Evolutionary conservation across 2,113 vertebrate genomes (phyloP), one percentile per base, ranked within the genome.

Genomic region (Syngnathus floridae): DNA sequence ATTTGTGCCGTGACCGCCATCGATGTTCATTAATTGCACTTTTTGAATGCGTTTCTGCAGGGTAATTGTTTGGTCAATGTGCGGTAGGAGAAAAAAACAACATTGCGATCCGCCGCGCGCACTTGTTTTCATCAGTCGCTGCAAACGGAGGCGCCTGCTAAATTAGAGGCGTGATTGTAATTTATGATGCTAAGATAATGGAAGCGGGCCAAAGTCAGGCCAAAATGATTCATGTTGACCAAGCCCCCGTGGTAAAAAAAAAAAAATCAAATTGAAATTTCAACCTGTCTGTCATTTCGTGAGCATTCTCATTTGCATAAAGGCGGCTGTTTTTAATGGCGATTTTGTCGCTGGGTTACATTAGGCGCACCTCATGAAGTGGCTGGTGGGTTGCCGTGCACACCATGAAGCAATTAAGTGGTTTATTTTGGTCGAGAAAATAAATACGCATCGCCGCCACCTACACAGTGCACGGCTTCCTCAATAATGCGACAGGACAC

Each of bases 371-470:
- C 13, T 35, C 14, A 35, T 31, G 54, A 56, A 17, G 54, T 31
- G 26, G 22, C 54, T 56, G 54, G 54, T 35, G 54, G 26, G 26
- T 56, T 54, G 26, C 54, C 22, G 54, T 56, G 12, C 54, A 9
- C 54, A 51, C 7, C 26, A 5, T 54, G 21, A 13, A 7, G 5
- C 54, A 56, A 56, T 56, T 56, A 56, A 56, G 54, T 16, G 14
- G 12, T 35, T 56, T 35, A 56, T 56, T 56, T 56, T 56, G 12
- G 54, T 31, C 14, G 4, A 17, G 54, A 56, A 22, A 77, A 83
- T 57, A 65, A 71, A 80, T 70, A 83, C 77, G 74, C 72, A 82
- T 66, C 58, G 1, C 13, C 67, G 14, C 74, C 72, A 66, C 75
- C 77, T 76, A 79, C 81, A 69, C 71, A 56, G 26, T 35, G 54